Evolutionary conservation across 2,888 invertebrate species (phyloP).

Genomic region (Blastobasis adustella): DNA sequence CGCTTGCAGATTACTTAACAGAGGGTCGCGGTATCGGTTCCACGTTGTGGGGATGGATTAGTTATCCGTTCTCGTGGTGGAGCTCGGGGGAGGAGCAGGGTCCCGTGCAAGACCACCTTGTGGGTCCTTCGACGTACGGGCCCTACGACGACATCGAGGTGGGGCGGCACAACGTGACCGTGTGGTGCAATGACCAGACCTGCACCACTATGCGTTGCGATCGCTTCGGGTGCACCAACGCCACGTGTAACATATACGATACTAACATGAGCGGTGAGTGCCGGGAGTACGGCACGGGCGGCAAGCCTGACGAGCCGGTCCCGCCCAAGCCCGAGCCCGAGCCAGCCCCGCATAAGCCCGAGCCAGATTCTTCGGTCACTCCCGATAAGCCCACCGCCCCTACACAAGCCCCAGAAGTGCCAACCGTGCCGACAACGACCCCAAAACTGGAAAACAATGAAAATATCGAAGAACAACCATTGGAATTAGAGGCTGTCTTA

Average conservation of each 20-base stretch:
- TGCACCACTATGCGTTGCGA: constrained; percentile 64
- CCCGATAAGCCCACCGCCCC: constrained; percentile 14
- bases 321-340: constrained; percentile 20
- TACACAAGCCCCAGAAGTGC: constrained; percentile 8
- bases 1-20: constrained; percentile 48
- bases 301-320: constrained; percentile 29
- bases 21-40: constrained; percentile 53
- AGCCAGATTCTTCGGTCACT: constrained; percentile 11
- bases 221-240: constrained; percentile 45
- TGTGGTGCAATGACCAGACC: constrained; percentile 66
- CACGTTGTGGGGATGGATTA: constrained; percentile 63
- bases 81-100: constrained; percentile 26
- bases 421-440: constrained; percentile 7
- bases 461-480: constrained; percentile 33
- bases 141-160: constrained; percentile 40
- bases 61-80: constrained; percentile 65
- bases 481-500: constrained; percentile 48
- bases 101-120: constrained; percentile 29
- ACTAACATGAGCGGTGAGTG: constrained; percentile 62
- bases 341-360: constrained; percentile 2
- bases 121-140: constrained; percentile 26
- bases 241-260: constrained; percentile 64
- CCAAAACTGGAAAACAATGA: constrained; percentile 14
- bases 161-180: constrained; percentile 48
- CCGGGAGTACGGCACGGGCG: constrained; percentile 42